Evolutionary conservation across 2,888 invertebrate genomes (phyloP).

Genomic region (Ceramica pisi): DNA sequence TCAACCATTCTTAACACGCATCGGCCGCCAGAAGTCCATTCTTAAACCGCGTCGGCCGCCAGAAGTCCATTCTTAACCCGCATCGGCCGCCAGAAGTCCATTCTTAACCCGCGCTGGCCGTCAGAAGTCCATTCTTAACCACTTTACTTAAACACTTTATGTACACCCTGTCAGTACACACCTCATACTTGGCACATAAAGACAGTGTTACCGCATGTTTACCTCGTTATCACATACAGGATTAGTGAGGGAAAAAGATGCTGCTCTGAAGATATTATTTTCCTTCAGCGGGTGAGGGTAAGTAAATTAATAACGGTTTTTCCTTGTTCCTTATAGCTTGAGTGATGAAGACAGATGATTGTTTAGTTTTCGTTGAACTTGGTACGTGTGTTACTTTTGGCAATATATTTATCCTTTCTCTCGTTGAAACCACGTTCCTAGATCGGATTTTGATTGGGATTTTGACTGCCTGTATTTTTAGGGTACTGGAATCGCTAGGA

Average conservation of each 20-base stretch:
- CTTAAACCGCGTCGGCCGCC: too few relatives aligned
- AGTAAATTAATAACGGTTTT: constrained; percentile 51
- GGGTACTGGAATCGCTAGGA: too few relatives aligned
- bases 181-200: constrained; percentile 21
- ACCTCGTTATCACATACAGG: constrained; percentile 36
- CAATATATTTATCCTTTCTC: constrained; percentile 2
- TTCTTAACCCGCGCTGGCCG: too few relatives aligned
- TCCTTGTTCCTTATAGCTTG: constrained; percentile 32
- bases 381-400: constrained; percentile 6
- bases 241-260: constrained; percentile 44
- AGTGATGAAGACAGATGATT: constrained; percentile 28
- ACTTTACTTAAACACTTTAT: too few relatives aligned
- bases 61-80: too few relatives aligned
- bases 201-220: constrained; percentile 24
- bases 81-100: too few relatives aligned
- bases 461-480: too few relatives aligned
- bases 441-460: too few relatives aligned
- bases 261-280: constrained; percentile 41
- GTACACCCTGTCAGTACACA: not conserved
- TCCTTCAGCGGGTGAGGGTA: constrained; percentile 6
- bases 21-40: too few relatives aligned
- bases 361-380: constrained; percentile 29
- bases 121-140: too few relatives aligned
- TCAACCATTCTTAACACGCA: too few relatives aligned
- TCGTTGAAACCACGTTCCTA: too few relatives aligned